Conservation (phyloP, 2,797 vertebrate species). For the Limosa lapponica region DNA sequence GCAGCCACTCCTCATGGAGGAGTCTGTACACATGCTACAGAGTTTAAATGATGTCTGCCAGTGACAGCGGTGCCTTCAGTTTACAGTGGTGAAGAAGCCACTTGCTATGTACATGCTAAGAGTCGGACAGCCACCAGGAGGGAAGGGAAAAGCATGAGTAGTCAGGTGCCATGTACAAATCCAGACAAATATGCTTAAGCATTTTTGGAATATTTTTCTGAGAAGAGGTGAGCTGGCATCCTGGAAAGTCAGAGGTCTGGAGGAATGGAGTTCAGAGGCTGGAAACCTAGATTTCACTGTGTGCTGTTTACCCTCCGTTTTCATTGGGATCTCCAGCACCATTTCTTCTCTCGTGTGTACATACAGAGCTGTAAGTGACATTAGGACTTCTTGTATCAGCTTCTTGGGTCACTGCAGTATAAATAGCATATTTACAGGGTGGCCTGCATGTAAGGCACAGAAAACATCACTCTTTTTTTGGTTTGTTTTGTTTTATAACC, state of each 20-base stretch:
- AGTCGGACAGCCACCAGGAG: neutral
- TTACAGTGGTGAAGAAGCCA: neutral
- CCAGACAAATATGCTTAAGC: neutral
- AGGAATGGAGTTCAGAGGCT: too few species aligned
- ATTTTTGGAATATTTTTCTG: neutral
- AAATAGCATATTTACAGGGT: neutral
- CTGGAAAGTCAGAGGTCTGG: neutral
- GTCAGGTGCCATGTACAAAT: neutral
- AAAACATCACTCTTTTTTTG: neutral
- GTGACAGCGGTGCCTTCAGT: neutral
- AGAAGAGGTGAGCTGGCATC: neutral
- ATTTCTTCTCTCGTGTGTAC: neutral
- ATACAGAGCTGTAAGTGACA: accelerated
- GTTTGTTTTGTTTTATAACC: neutral
- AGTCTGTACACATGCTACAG: neutral
- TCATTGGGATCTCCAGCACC: neutral
- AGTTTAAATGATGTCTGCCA: neutral
- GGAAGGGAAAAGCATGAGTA: neutral
- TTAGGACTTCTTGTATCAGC: neutral
- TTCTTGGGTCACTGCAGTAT: neutral
- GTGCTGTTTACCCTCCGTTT: neutral
- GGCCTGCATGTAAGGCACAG: neutral
- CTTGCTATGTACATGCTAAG: accelerated
- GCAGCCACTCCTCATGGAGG: neutral
- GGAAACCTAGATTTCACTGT: neutral